A percentile compares a stretch with the other conserved stretches of the same genome.
These are phyloP conservation scores for Antheraea pernyi DNA, from an alignment of 1,140 invertebrate genomes.

Conservation along the genomic window DNA sequence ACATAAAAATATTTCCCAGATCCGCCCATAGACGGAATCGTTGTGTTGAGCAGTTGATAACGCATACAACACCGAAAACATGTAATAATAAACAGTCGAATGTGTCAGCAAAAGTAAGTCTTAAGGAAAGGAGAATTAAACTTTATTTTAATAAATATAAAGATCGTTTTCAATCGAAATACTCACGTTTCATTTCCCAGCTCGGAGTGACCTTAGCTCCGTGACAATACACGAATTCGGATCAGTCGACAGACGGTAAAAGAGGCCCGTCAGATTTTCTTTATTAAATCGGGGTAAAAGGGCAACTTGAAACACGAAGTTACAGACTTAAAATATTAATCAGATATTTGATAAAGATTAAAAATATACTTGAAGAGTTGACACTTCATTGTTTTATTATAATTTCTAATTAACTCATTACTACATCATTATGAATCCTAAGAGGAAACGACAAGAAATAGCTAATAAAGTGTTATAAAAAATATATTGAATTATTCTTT, in stretches of 20 bases:
- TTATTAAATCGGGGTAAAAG: conserved; percentile 27
- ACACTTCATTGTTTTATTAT: background rate
- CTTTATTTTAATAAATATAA: conserved; percentile 9
- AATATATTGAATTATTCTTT: too few species aligned
- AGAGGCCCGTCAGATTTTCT: conserved; percentile 22
- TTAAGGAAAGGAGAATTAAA: conserved; percentile 16
- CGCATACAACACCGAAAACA: conserved; percentile 42
- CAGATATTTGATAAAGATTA: conserved; percentile 14
- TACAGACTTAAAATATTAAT: conserved; percentile 16
- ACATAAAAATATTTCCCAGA: conserved; percentile 42
- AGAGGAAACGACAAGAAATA: too few species aligned
- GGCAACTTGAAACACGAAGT: conserved; percentile 6
- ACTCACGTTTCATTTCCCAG: conserved; percentile 17
- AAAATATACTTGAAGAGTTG: background rate
- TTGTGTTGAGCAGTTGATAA: conserved; percentile 46
- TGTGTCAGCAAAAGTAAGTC: conserved; percentile 36
- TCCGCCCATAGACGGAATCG: conserved; percentile 33
- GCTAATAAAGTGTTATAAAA: too few species aligned
- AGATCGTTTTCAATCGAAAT: conserved; percentile 20
- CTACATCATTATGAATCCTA: background rate
- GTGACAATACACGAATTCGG: conserved; percentile 34
- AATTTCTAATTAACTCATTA: background rate
- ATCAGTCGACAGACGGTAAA: conserved; percentile 20
- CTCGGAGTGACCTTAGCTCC: conserved; percentile 20
- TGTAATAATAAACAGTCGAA: conserved; percentile 37